Conservation (phyloP, 2,113 vertebrate genomes). For the Synchiropus splendidus region DNA sequence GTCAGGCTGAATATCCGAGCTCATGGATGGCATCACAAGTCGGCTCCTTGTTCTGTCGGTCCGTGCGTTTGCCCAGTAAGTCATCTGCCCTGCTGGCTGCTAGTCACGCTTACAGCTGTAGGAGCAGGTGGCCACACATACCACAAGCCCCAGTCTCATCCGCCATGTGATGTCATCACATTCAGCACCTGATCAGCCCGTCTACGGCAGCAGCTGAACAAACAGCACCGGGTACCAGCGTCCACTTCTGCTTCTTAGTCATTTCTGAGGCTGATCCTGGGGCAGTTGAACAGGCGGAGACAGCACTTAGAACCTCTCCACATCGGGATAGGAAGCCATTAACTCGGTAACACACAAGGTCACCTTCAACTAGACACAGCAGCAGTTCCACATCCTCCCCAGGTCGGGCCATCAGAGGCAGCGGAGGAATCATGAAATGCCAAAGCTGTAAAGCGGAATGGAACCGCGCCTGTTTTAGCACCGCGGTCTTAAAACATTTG, state of each 20-base stretch:
- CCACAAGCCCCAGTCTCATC: constrained; percentile 37
- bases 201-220: neutral
- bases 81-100: constrained; percentile 40
- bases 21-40: constrained; percentile 42
- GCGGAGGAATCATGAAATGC: constrained; percentile 30
- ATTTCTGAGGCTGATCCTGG: constrained; percentile 18
- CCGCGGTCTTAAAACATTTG: constrained; percentile 37
- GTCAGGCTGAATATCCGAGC: constrained; percentile 33
- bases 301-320: constrained; percentile 29
- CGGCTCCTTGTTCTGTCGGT: constrained; percentile 28
- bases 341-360: constrained; percentile 33
- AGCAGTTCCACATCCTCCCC: constrained; percentile 28
- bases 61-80: constrained; percentile 37
- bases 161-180: constrained; percentile 46
- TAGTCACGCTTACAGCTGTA: constrained; percentile 52
- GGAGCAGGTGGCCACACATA: constrained; percentile 57
- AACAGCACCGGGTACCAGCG: constrained; percentile 6
- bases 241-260: constrained; percentile 11
- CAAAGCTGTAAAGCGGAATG: constrained; percentile 26
- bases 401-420: constrained; percentile 18
- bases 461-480: constrained; percentile 47
- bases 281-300: constrained; percentile 19
- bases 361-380: constrained; percentile 39
- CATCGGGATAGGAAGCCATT: constrained; percentile 30
- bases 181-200: constrained; percentile 34